Base-by-base conservation (phyloP, 2,113 vertebrate genomes). In the Andinoacara biseriatus region DNA sequence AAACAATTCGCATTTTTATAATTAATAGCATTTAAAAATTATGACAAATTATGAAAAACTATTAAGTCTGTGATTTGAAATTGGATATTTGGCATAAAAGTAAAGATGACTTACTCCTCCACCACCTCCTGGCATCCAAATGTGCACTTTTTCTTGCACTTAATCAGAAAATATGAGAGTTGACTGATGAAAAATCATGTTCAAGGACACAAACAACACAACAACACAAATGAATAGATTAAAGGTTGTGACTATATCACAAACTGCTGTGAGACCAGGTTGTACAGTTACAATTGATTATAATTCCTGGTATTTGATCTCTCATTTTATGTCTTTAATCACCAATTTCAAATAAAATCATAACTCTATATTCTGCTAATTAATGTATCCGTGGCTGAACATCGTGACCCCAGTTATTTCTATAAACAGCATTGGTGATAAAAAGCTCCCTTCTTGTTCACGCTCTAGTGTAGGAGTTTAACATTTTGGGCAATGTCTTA, bases 271-370 rank as follows among this genome's bases (percentile, higher is more conserved):
- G 62, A 46, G 38, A 65, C 38, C 17, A 15, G 63, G 40, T 5
- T 67, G 38, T 67, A 67, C 46, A 52, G 52, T 52, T 29, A 52
- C 26, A 72, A 10, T n/a, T 72, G 46, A 72, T 72, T 31, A 52
- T 26, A 72, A 31, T 72, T 72, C 63, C 18, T 15, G 10, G 15
- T 69, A 13, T 72, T 52, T 72, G 3, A 72, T 52, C 67, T 72
- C 43, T 31, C 31, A 6, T 72, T 72, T 52, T 52, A 72, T 72
- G 26, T 72, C 40, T 72, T 72, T 72, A 72, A 72, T 72, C 46
- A 52, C 26, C 24, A 14, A 20, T 72, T 72, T 29, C 46, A 52
- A 72, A 52, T 72, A 17, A 31, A 72, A 31, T 72, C 49, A 18
- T 20, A 52, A 31, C 29, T 49, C 43, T 72, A 72, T 31, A 49